phyloP scores from a whole-genome alignment of 30 jellyfish, hydroid and myxozoan species.

The Catostylus mosaicus region DNA sequence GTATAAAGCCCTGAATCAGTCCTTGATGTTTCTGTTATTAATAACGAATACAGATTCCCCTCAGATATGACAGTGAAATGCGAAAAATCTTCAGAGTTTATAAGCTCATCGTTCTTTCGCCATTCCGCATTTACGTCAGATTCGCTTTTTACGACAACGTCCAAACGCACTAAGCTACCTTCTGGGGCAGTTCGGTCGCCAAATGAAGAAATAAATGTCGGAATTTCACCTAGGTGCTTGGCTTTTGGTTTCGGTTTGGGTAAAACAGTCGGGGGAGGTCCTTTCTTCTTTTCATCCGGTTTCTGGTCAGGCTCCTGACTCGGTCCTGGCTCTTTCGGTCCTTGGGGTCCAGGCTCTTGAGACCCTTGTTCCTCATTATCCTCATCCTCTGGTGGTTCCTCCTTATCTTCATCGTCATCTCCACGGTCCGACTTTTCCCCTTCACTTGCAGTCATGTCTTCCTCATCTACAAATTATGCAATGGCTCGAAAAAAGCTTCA shows the following conservation, averaged over 20 bases:
- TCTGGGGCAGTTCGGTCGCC: constrained; percentile 67
- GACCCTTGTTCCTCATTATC: constrained; percentile 26
- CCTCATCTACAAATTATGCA: constrained; percentile 44
- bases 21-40: constrained; percentile 74
- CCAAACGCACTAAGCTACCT: constrained; percentile 86
- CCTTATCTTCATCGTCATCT: constrained; percentile 32
- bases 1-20: constrained; percentile 70
- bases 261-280: constrained; percentile 69
- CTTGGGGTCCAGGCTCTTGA: constrained; percentile 43
- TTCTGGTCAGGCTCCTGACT: constrained; percentile 29
- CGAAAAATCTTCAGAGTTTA: constrained; percentile 56
- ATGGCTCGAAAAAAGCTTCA: constrained; percentile 15
- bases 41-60: constrained; percentile 71
- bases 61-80: constrained; percentile 77
- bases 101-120: constrained; percentile 58
- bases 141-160: constrained; percentile 45
- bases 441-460: constrained; percentile 55
- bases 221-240: constrained; percentile 30
- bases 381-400: constrained; percentile 34
- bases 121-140: constrained; percentile 68
- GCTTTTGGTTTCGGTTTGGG: constrained; percentile 70
- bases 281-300: constrained; percentile 18
- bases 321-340: constrained; percentile 43
- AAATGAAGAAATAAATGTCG: constrained; percentile 48
- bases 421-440: constrained; percentile 52